These are phyloP conservation scores for Alentia gelatinosa DNA, from an alignment of 2,888 invertebrate species.

Conservation along the genomic window DNA sequence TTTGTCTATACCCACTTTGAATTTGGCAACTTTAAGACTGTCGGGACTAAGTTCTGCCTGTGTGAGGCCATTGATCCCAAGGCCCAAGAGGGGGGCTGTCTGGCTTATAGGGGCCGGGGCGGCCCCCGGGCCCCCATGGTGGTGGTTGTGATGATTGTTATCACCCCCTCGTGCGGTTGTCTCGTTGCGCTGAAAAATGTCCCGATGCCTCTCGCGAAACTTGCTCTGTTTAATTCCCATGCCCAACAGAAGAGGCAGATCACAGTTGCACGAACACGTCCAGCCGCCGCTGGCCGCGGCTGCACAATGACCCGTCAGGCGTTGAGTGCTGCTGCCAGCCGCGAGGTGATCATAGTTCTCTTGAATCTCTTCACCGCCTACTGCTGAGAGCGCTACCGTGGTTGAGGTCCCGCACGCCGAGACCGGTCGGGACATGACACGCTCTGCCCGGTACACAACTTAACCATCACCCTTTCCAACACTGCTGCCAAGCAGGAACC, in stretches of 20 bases:
- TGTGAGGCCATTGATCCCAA: not conserved
- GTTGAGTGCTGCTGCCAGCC: not conserved
- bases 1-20: slow-evolving; percentile 75
- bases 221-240: slow-evolving; percentile 46
- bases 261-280: slow-evolving; percentile 27
- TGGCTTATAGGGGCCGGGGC: not conserved
- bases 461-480: not conserved
- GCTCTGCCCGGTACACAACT: not conserved
- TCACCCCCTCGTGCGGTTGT: not conserved
- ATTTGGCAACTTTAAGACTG: slow-evolving; percentile 42
- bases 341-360: not conserved
- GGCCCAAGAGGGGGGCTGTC: not conserved
- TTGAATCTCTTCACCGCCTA: not conserved
- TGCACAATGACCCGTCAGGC: not conserved
- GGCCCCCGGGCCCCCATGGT: not conserved
- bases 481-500: not conserved
- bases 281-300: slow-evolving; percentile 16
- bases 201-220: not conserved
- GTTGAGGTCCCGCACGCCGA: slow-evolving; percentile 16
- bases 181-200: not conserved
- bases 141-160: slow-evolving; percentile 40
- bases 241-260: slow-evolving; percentile 6
- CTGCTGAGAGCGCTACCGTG: slow-evolving; percentile 11
- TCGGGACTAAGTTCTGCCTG: not conserved
- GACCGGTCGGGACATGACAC: slow-evolving; percentile 49